Conservation (phyloP, 2,888 invertebrate species). For the Torymus aiolomorphi region DNA sequence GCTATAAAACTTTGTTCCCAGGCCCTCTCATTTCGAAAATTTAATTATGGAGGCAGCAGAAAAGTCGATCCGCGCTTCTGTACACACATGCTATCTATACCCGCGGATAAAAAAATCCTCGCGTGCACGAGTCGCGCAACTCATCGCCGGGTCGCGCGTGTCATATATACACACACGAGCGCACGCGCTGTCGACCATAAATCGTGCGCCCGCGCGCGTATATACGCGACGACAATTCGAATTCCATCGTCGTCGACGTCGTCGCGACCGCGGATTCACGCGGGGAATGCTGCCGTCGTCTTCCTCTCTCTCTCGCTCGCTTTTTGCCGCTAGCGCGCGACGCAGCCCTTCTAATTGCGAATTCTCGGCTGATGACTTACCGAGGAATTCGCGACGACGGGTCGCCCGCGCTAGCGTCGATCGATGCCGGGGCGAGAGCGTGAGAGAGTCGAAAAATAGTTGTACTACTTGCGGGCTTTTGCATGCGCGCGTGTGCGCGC, state of each 20-base stretch:
- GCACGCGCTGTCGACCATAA: slow-evolving; percentile 25
- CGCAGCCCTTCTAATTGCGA: slow-evolving; percentile 62
- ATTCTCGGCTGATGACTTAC: slow-evolving; percentile 63
- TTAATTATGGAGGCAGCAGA: no score
- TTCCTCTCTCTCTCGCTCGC: slow-evolving; percentile 9
- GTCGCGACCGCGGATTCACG: slow-evolving; percentile 55
- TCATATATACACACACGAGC: neutral
- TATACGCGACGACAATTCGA: slow-evolving; percentile 55
- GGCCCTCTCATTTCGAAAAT: no score
- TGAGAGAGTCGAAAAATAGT: slow-evolving; percentile 43
- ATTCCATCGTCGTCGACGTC: slow-evolving; percentile 59
- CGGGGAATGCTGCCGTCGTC: slow-evolving; percentile 49
- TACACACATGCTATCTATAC: no score
- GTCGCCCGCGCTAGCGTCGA: slow-evolving; percentile 19
- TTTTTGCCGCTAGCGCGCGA: slow-evolving; percentile 1
- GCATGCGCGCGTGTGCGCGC: neutral
- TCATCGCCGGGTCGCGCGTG: slow-evolving; percentile 14
- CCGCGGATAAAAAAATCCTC: neutral
- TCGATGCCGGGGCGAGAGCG: slow-evolving; percentile 2
- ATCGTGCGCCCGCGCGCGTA: slow-evolving; percentile 29
- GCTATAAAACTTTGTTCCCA: no score
- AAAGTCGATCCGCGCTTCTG: no score
- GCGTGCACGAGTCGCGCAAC: slow-evolving; percentile 18
- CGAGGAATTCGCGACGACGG: slow-evolving; percentile 56
- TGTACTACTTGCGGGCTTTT: slow-evolving; percentile 19